Base-by-base conservation (phyloP, 1,140 invertebrate species). In the Coboldia fuscipes region DNA sequence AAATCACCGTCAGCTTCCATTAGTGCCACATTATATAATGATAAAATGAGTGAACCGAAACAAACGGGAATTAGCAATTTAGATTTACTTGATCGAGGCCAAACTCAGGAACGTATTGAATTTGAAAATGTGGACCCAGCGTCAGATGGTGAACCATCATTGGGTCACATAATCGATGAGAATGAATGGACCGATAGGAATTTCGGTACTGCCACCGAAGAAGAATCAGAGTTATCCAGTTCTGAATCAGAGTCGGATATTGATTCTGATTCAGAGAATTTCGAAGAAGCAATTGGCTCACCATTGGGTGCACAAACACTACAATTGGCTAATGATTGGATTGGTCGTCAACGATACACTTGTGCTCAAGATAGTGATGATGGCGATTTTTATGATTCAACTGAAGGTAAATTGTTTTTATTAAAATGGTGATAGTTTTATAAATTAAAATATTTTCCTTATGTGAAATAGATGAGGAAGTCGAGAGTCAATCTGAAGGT, bases 181-280 rank as follows among this genome's bases (percentile, higher is more conserved):
- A 84, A 89, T 46, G 84, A 89, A 54, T 89, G 81, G 83, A 89
- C 83, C 1, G 83, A 88, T 43, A 67, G 79, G 35, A 92, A 89
- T 60, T 86, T 86, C 53, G 74, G 82, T 40, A 72, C 75, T 1
- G 78, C 75, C 2, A 73, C 71, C 16, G 79, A 81, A 35, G 70
- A 75, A 36, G 75, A 72, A 22, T 68, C 73, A 40, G 62, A 72
- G 3, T 50, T 54, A 35, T 34, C 53, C 0, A 51, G 48, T 16
- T 50, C 47, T 21, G 51, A 46, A 2, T 49, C 52, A 39, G 46
- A 51, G 30, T 47, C 44, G 0, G 46, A 53, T 16, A 42, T 39
- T 0, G 51, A 56, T 3, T 49, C 50, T 0, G 52, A 54, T 24
- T 48, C 46, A n/a, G 50, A 53, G 32, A 37, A 47, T 24, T 55